Conservation (phyloP, 2,888 invertebrate species). For the Hecatera dysodea region DNA sequence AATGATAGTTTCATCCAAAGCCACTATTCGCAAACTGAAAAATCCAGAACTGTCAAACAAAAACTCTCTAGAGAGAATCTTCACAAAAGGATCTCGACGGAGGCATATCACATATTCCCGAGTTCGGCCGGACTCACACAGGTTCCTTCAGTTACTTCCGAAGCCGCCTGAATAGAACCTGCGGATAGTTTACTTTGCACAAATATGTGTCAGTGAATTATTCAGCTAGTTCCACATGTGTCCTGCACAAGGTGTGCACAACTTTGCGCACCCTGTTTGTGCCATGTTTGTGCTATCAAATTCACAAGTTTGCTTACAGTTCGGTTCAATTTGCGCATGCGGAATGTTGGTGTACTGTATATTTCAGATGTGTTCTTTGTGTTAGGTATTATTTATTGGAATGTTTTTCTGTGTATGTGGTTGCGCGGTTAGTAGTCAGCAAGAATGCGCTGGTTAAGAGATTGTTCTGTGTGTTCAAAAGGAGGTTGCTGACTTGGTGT, state of each 20-base stretch:
- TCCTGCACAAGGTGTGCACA: constrained; percentile 47
- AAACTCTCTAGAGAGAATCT: constrained; percentile 12
- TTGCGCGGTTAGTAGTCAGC: background rate
- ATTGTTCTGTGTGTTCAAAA: background rate
- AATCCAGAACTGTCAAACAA: constrained; percentile 3
- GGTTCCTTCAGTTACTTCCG: constrained; percentile 42
- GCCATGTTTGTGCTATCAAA: constrained; percentile 53
- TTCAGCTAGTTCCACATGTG: constrained; percentile 52
- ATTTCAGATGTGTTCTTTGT: constrained; percentile 23
- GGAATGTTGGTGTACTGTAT: constrained; percentile 30
- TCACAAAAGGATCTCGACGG: constrained; percentile 11
- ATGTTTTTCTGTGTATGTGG: constrained; percentile 8
- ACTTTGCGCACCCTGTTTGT: constrained; percentile 59
- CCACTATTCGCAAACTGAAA: background rate
- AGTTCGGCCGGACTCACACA: constrained; percentile 36
- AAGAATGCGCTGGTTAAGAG: background rate
- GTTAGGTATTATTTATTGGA: constrained; percentile 31
- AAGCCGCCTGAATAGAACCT: constrained; percentile 41
- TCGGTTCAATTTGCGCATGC: constrained; percentile 52
- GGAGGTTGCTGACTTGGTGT: background rate
- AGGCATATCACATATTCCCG: constrained; percentile 4
- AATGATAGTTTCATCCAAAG: background rate
- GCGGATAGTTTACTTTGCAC: constrained; percentile 54
- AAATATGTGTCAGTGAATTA: constrained; percentile 65
- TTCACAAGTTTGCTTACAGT: constrained; percentile 53